Evolutionary conservation across 1,140 invertebrate species (phyloP).

Genomic region (Teleogryllus occipitalis): DNA sequence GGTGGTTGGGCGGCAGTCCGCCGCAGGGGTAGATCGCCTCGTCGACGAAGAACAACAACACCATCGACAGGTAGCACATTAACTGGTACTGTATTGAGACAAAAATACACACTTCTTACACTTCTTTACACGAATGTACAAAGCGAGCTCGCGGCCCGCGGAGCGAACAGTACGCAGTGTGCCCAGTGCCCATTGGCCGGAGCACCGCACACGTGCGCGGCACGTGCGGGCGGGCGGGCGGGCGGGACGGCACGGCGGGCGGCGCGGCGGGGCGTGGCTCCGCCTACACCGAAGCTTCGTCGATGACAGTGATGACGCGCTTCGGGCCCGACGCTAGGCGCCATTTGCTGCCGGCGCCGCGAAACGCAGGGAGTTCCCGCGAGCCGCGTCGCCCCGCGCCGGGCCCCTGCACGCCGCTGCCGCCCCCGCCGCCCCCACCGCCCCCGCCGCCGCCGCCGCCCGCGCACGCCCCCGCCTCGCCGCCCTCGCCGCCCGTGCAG

Average conservation of each 20-base stretch:
- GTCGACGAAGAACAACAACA: too few relatives aligned
- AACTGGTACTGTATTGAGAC: neutral
- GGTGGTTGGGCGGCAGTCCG: too few relatives aligned
- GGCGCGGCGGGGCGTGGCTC: neutral
- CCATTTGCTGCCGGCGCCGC: slow-evolving; percentile 19
- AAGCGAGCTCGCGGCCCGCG: neutral
- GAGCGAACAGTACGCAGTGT: too few relatives aligned
- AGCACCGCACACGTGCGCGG: too few relatives aligned
- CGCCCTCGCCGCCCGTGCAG: neutral
- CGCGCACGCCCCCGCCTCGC: neutral
- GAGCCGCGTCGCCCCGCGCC: slow-evolving; percentile 24
- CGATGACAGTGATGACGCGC: slow-evolving; percentile 57
- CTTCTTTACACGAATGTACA: neutral
- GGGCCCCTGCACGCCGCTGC: neutral
- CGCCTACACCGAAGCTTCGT: slow-evolving; percentile 49
- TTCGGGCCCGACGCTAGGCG: slow-evolving; percentile 25
- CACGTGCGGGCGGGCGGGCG: neutral
- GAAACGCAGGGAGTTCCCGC: slow-evolving; percentile 20
- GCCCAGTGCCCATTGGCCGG: too few relatives aligned
- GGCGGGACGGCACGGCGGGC: neutral
- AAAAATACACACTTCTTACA: neutral
- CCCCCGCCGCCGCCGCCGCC: slow-evolving; percentile 20
- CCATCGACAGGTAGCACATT: neutral
- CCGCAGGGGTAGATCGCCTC: too few relatives aligned
- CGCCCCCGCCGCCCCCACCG: neutral